A percentile compares a stretch with the other conserved stretches of the same genome.
Evolutionary conservation across 2,888 invertebrate genomes (phyloP).

Genomic region (Ectropis crepuscularia): DNA sequence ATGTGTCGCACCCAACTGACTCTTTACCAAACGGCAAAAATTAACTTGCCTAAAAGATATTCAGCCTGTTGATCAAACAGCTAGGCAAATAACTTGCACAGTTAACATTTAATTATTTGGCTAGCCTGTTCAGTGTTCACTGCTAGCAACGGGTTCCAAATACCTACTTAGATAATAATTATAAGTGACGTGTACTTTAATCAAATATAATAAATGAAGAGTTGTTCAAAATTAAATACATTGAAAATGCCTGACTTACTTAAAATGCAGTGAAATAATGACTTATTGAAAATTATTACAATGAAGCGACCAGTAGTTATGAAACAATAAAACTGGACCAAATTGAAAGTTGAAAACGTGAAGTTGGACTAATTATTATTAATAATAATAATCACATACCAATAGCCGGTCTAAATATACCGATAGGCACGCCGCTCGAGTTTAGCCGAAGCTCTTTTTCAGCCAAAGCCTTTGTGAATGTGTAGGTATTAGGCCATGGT

Average conservation of each 20-base stretch:
- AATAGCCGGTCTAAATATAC: constrained; percentile 92
- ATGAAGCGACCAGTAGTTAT: not conserved
- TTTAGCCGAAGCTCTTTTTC: constrained; percentile 88
- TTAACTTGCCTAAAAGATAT: too few species aligned
- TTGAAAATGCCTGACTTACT: too few species aligned
- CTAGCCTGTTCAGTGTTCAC: too few species aligned
- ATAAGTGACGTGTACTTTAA: too few species aligned
- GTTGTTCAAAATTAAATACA: too few species aligned
- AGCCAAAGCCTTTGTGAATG: constrained; percentile 93
- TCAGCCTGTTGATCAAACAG: too few species aligned
- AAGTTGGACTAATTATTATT: not conserved
- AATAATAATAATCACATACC: constrained; percentile 72
- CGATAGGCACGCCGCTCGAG: constrained; percentile 87
- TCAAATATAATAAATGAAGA: too few species aligned
- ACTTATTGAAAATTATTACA: not conserved
- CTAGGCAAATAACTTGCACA: too few species aligned
- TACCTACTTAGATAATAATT: not conserved
- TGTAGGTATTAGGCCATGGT: constrained; percentile 93
- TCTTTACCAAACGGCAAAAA: too few species aligned
- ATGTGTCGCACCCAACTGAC: too few species aligned
- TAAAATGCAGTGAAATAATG: not conserved
- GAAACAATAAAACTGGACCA: not conserved
- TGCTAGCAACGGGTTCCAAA: not conserved
- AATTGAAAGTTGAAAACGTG: not conserved
- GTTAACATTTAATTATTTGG: too few species aligned